Base-by-base conservation (phyloP, 2,113 vertebrate genomes). In the Neolamprologus sp. region DNA sequence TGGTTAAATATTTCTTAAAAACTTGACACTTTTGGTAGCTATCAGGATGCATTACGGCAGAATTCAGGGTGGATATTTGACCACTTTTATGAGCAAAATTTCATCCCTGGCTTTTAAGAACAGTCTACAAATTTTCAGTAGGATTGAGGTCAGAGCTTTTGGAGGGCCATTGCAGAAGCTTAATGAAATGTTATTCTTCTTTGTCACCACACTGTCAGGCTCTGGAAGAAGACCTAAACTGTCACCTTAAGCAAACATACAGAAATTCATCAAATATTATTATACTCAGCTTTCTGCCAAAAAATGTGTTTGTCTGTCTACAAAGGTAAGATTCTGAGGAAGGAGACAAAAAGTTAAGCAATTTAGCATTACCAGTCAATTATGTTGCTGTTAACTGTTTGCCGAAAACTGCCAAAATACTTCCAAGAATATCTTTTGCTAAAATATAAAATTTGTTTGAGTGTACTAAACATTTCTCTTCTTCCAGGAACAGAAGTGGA, bases 121-220 rank as follows among this genome's bases (percentile, higher is more conserved):
- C 3, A 16, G 55, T 57, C 7, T 5, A 0, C 1, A 58, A 5
- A 58, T 16, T 58, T 0, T 16, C 13, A 58, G 55, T 58, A 58
- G 23, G 23, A 58, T 9, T 58, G 4, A 0, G 23, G 23, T 58
- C 3, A 58, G 23, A 9, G 55, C 23, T 5, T 28, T 58, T 57
- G 7, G 55, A 57, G 23, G 23, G 23, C 55, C 13, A 57, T 28
- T 58, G 3, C 55, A 28, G 23, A 2, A 58, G 13, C 0, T 28
- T 28, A 58, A 16, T 1, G 1, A 58, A 58, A 28, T 28, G 7
- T 28, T 58, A 58, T 58, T 58, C 7, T 0, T 55, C 23, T 57
- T 2, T 26, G 7, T 57, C 7, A 55, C 54, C 21, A 26, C 21
- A 14, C 12, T 57, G 21, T 26, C 21, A 14, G 54, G 54, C 4